Conservation (phyloP, 2,797 vertebrate species). For the Gadopsis bispinosus region DNA sequence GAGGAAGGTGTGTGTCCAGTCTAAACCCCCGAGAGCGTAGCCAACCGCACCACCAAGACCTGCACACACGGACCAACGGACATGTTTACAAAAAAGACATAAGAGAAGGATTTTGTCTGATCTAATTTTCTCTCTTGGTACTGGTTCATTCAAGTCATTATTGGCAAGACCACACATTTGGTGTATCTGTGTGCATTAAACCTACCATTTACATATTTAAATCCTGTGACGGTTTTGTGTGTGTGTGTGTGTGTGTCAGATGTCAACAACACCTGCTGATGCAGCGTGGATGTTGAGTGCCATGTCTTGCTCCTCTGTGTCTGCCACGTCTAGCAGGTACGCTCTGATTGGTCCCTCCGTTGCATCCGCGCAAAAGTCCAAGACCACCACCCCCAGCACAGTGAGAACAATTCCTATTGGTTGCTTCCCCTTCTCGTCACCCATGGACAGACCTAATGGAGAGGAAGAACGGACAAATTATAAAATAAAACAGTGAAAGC, state of each 20-base stretch:
- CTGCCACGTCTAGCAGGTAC: slow-evolving; percentile 95
- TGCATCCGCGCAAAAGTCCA: slow-evolving; percentile 96
- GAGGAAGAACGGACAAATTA: background rate
- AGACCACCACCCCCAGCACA: slow-evolving; percentile 94
- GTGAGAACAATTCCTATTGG: slow-evolving; percentile 96
- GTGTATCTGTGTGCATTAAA: background rate
- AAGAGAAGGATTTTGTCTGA: background rate
- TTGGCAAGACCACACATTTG: background rate
- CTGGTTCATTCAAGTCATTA: background rate
- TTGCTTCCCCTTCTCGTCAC: slow-evolving; percentile 89
- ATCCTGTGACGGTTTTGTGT: background rate
- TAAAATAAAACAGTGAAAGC: background rate
- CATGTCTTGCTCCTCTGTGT: slow-evolving; percentile 98
- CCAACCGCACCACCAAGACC: slow-evolving; percentile 96
- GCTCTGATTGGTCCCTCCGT: slow-evolving; percentile 96
- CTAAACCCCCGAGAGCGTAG: slow-evolving; percentile 95
- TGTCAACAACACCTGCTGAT: slow-evolving; percentile 88
- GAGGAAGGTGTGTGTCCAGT: slow-evolving; percentile 97
- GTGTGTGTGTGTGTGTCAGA: background rate
- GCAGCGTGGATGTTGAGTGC: slow-evolving; percentile 98
- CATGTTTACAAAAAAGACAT: background rate
- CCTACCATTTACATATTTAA: background rate
- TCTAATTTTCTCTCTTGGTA: background rate
- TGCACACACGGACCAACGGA: slow-evolving; percentile 59
- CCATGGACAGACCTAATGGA: slow-evolving; percentile 88